Evolutionary conservation across 2,888 invertebrate genomes (phyloP), one percentile per base, ranked within the genome.

Genomic region (Drosophila nigritarsus): DNA sequence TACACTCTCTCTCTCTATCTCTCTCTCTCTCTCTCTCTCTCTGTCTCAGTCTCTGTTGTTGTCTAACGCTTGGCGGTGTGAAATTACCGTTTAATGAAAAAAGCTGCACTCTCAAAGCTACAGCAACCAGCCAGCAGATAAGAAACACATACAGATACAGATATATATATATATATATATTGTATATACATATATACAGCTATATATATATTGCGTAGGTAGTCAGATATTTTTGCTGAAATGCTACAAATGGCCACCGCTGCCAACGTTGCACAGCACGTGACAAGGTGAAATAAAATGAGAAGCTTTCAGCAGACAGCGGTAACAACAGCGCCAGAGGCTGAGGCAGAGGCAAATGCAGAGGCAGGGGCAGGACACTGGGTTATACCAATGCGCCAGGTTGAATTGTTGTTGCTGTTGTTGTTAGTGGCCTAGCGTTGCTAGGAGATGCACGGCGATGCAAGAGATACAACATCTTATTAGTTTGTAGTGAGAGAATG

Each of bases 81-180:
- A 85, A 87, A 87, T 87, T 87, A 85, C 85, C 90, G 90, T 89
- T 85, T 87, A 85, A 89, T 85, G 84, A 85, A 85, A 83, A 85
- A 86, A 82, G 86, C 89, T 74, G 61, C 83, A 76, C 62, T 58
- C 53, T 40, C 63, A 40, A 30, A 76, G 36, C 71, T 69, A 64
- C 53, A 69, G 63, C 75, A 60, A 34, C 42, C 55, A 38, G 55
- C n/a, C 36, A 27, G 38, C 8, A 64, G 30, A 55, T 30, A 64
- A 53, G 6, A 48, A 15, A 32, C 53, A 75, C 27, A 34, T 20
- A 54, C 30, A 63, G 27, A 30, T 20, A 65, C n/a, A 70, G 38
- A 80, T 67, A 63, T 54, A 53, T 24, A 38, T 54, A 56, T 36
- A 58, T 30, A 54, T 36, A 54, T 56, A 72, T 55, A 67, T 24